Conservation (phyloP, 2,113 vertebrate species). For the Lynx canadensis region DNA sequence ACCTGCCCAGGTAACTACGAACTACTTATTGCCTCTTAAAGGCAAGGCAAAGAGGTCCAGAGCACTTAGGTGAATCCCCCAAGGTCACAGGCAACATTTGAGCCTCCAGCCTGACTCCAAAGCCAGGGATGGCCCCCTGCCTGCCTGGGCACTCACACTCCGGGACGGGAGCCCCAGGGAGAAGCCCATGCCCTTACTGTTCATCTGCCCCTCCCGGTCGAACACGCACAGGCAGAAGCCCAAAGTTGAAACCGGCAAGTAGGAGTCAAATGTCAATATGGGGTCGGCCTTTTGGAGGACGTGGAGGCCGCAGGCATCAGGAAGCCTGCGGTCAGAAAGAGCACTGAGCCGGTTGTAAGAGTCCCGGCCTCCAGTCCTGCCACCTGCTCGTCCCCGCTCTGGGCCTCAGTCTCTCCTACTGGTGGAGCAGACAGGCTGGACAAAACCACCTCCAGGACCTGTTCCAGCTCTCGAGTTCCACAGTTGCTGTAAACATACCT, state of each 20-base stretch:
- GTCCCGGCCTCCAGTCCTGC: accelerated
- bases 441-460: not conserved
- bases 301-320: not conserved
- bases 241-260: not conserved
- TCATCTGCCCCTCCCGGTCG: not conserved
- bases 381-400: accelerated
- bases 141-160: accelerated
- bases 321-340: too few species aligned
- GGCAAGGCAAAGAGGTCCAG: not conserved
- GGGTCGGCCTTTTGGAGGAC: not conserved
- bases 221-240: too few species aligned
- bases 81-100: not conserved
- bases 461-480: not conserved
- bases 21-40: not conserved
- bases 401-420: not conserved
- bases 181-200: accelerated
- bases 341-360: too few species aligned
- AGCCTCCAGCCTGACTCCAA: not conserved
- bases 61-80: accelerated
- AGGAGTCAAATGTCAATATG: accelerated
- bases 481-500: conserved; percentile 46
- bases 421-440: not conserved
- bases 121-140: not conserved
- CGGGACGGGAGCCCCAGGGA: too few species aligned
- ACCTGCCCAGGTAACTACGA: not conserved